These are phyloP conservation scores for Peromyscus melanophrys DNA, from an alignment of 2,797 vertebrate species.

Conservation along the genomic window DNA sequence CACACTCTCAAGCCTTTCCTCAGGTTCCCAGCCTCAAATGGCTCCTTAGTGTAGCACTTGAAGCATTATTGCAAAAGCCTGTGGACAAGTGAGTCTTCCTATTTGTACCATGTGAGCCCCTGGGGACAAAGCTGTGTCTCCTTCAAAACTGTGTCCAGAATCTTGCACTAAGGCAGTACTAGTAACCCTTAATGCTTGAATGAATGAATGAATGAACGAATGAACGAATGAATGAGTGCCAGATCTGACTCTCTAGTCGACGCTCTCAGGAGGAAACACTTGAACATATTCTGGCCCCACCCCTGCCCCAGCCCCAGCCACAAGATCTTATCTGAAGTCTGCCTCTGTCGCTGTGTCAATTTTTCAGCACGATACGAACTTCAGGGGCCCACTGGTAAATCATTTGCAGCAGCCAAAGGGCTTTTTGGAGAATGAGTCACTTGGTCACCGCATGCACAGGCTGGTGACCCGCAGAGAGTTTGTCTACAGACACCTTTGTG, in stretches of 20 bases:
- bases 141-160: not conserved
- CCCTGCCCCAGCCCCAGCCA: not conserved
- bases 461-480: conserved; percentile 86
- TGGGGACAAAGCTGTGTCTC: not conserved
- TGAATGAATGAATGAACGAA: not conserved
- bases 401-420: conserved; percentile 80
- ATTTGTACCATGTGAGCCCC: not conserved
- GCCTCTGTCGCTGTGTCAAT: not conserved
- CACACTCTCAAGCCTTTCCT: not conserved
- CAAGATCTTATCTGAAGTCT: conserved; percentile 58
- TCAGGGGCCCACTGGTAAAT: conserved; percentile 81
- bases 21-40: too few relatives aligned
- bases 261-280: not conserved
- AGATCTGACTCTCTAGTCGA: not conserved
- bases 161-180: not conserved
- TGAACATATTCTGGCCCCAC: not conserved
- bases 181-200: not conserved
- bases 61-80: not conserved
- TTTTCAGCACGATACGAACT: conserved; percentile 55
- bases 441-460: conserved; percentile 77
- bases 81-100: not conserved
- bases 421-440: conserved; percentile 78
- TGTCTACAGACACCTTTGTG: conserved; percentile 89
- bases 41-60: not conserved
- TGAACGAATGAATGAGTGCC: not conserved